Percentiles rank a stretch among this genome's conserved stretches.
These are phyloP conservation scores for Colossoma macropomum DNA, from an alignment of 2,113 vertebrate genomes.

Conservation along the genomic window DNA sequence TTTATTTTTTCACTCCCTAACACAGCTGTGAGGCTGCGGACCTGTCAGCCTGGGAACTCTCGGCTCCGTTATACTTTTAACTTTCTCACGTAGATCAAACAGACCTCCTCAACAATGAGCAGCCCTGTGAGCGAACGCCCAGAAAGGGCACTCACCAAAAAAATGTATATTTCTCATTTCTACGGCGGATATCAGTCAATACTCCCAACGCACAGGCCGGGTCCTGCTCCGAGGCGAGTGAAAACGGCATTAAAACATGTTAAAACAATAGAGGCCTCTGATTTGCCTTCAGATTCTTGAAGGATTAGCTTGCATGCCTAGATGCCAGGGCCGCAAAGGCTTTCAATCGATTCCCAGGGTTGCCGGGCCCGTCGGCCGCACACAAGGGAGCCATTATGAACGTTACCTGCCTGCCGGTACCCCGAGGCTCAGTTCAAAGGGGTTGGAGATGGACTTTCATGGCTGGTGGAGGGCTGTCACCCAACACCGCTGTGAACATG, in stretches of 20 bases:
- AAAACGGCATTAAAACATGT: slow-evolving; percentile 61
- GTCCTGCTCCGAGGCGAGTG: slow-evolving; percentile 54
- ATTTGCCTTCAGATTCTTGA: slow-evolving; percentile 61
- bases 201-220: slow-evolving; percentile 71
- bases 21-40: slow-evolving; percentile 18
- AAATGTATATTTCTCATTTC: slow-evolving; percentile 68
- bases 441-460: slow-evolving; percentile 54
- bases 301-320: slow-evolving; percentile 73
- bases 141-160: slow-evolving; percentile 55
- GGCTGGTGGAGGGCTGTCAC: slow-evolving; percentile 49
- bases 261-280: slow-evolving; percentile 64
- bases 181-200: slow-evolving; percentile 64
- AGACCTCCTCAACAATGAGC: slow-evolving; percentile 48
- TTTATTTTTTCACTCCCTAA: neutral
- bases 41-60: slow-evolving; percentile 38
- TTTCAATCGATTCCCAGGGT: slow-evolving; percentile 70
- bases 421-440: slow-evolving; percentile 54
- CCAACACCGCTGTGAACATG: slow-evolving; percentile 60
- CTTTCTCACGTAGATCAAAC: slow-evolving; percentile 61
- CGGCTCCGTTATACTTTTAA: slow-evolving; percentile 13
- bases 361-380: slow-evolving; percentile 53
- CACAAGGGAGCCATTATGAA: slow-evolving; percentile 73
- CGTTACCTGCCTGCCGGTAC: slow-evolving; percentile 47
- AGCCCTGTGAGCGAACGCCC: slow-evolving; percentile 39
- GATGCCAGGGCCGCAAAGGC: slow-evolving; percentile 56